A percentile compares a stretch with the other conserved stretches of the same genome.
Evolutionary conservation across 64 coral and sea anemone species (phyloP).

Genomic region (Anthopleura sola): DNA sequence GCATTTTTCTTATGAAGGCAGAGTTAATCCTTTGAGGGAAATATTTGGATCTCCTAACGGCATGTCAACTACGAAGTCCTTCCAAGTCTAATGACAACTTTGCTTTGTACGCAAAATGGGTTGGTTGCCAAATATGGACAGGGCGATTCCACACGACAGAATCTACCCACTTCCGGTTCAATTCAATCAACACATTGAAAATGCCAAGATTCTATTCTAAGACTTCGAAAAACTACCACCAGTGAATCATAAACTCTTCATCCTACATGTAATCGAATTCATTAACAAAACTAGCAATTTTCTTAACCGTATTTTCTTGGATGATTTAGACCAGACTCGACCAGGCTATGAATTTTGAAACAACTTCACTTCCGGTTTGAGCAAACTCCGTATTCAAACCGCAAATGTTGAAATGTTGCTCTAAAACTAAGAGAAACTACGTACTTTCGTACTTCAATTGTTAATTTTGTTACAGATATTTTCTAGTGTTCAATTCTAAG

Average conservation of each 20-base stretch:
- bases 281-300: too few relatives aligned
- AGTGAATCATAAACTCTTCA: too few relatives aligned
- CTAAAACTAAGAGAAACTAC: background rate
- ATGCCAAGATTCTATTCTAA: background rate
- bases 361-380: background rate
- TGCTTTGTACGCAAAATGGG: background rate
- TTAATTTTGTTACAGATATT: background rate
- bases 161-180: slow-evolving; percentile 14
- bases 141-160: slow-evolving; percentile 11
- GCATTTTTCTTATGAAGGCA: slow-evolving; percentile 23
- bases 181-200: background rate
- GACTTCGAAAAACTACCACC: background rate
- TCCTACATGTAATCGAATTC: too few relatives aligned
- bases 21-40: slow-evolving; percentile 14
- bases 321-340: background rate
- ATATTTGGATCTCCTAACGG: slow-evolving; percentile 26
- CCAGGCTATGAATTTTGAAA: background rate
- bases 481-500: background rate
- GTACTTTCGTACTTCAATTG: background rate
- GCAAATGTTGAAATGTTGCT: background rate
- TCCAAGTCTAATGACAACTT: slow-evolving; percentile 30
- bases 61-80: slow-evolving; percentile 33
- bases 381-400: background rate
- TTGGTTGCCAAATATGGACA: slow-evolving; percentile 24
- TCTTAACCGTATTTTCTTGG: background rate